Percentiles rank a stretch among this genome's conserved stretches.
Evolutionary conservation across 2,113 vertebrate species (phyloP).

Genomic region (Podocnemis expansa): DNA sequence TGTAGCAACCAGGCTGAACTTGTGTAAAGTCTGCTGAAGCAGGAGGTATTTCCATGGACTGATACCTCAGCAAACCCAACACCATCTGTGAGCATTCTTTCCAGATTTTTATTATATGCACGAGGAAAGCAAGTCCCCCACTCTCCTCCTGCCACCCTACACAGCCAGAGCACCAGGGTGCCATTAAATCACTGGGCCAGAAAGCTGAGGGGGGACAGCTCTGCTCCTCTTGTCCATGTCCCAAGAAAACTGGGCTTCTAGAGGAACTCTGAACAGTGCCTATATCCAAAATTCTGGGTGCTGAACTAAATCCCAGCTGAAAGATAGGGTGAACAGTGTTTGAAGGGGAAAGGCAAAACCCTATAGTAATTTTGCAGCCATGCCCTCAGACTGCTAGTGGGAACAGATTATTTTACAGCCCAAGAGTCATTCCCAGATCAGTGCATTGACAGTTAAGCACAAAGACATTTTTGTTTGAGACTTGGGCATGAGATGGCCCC

Average conservation of each 20-base stretch:
- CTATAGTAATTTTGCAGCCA: background rate
- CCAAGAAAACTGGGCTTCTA: background rate
- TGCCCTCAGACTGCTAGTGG: constrained; percentile 39
- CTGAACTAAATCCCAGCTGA: fast-evolving
- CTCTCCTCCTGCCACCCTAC: background rate
- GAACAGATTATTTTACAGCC: constrained; percentile 39
- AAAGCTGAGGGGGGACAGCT: fast-evolving
- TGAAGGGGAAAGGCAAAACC: constrained; percentile 23
- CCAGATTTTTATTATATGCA: background rate
- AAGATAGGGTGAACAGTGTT: background rate
- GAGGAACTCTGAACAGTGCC: background rate
- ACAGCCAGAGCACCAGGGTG: background rate
- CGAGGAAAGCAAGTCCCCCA: background rate
- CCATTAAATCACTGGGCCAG: background rate
- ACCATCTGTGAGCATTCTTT: background rate
- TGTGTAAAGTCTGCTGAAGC: constrained; percentile 67
- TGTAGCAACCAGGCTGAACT: constrained; percentile 66
- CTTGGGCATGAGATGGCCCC: constrained; percentile 25
- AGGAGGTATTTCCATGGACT: constrained; percentile 63
- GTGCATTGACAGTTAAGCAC: background rate
- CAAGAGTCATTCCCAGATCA: constrained; percentile 41
- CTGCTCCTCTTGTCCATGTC: background rate
- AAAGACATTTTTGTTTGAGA: background rate
- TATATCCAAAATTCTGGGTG: background rate
- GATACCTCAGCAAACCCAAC: constrained; percentile 14